These are phyloP conservation scores for Eulacestoma nigropectus DNA, from an alignment of 2,113 vertebrate species.

Conservation along the genomic window DNA sequence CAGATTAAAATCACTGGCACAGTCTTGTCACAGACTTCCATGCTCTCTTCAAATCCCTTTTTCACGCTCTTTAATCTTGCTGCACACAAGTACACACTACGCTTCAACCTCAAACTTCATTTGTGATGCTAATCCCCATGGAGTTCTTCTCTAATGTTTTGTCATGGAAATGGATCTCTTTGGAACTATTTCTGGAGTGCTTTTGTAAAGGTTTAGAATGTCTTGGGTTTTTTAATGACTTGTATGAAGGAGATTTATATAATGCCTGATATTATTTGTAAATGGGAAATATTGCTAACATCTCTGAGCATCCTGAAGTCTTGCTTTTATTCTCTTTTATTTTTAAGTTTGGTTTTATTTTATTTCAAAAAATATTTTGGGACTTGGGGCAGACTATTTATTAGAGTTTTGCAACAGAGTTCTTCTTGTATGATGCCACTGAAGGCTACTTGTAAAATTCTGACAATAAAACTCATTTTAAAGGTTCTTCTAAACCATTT, in stretches of 20 bases:
- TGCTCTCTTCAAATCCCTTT: constrained; percentile 12
- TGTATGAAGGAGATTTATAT: constrained; percentile 81
- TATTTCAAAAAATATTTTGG: constrained; percentile 73
- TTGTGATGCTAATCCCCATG: constrained; percentile 67
- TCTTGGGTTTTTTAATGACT: constrained; percentile 68
- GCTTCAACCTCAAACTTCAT: constrained; percentile 62
- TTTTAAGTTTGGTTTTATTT: constrained; percentile 70
- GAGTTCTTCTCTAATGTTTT: constrained; percentile 60
- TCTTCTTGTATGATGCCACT: constrained; percentile 83
- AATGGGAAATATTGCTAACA: constrained; percentile 75
- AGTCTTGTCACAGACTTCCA: constrained; percentile 20
- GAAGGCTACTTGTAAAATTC: constrained; percentile 83
- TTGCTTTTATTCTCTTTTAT: constrained; percentile 69
- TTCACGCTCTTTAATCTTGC: constrained; percentile 34
- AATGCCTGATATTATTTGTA: constrained; percentile 79
- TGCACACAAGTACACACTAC: constrained; percentile 29
- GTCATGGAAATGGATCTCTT: constrained; percentile 66
- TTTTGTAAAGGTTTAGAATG: constrained; percentile 71
- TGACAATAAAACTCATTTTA: constrained; percentile 85
- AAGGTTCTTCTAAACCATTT: constrained; percentile 76
- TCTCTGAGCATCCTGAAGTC: constrained; percentile 74
- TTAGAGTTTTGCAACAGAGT: constrained; percentile 86
- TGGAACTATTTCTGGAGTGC: constrained; percentile 69
- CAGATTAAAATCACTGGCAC: neutral
- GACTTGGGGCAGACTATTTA: constrained; percentile 83